Percentiles rank a stretch among this genome's conserved stretches.
These are phyloP conservation scores for Psix sp. DNA, from an alignment of 1,140 invertebrate genomes.

Conservation along the genomic window DNA sequence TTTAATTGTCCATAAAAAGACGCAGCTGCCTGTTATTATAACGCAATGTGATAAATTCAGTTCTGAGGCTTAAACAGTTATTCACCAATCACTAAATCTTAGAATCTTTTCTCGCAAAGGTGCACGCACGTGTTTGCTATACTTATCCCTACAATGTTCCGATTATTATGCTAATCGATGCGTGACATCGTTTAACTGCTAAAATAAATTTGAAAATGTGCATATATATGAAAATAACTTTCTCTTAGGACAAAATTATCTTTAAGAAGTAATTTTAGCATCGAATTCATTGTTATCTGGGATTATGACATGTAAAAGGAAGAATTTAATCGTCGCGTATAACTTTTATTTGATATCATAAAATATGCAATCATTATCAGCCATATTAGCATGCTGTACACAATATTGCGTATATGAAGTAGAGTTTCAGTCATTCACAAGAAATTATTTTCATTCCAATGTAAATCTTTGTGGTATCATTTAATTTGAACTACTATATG, in stretches of 20 bases:
- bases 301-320: slow-evolving; percentile 7
- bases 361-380: too few species aligned
- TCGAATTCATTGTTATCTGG: slow-evolving; percentile 38
- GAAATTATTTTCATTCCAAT: too few species aligned
- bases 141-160: slow-evolving; percentile 40
- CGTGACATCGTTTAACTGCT: slow-evolving; percentile 37
- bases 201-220: slow-evolving; percentile 31
- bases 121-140: slow-evolving; percentile 39
- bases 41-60: slow-evolving; percentile 46
- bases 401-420: too few species aligned
- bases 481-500: too few species aligned
- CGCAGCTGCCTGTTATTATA: slow-evolving; percentile 41
- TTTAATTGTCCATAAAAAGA: slow-evolving; percentile 41
- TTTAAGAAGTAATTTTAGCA: too few species aligned
- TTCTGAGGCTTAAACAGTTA: slow-evolving; percentile 42
- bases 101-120: slow-evolving; percentile 44
- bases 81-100: slow-evolving; percentile 48
- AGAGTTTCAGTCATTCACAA: too few species aligned
- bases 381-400: too few species aligned
- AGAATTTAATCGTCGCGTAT: too few species aligned
- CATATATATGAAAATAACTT: slow-evolving; percentile 26
- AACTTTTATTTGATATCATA: too few species aligned
- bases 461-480: too few species aligned
- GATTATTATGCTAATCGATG: slow-evolving; percentile 51
- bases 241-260: slow-evolving; percentile 32